Conservation (phyloP, 1,140 invertebrate species). For the Sweltsa coloradensis region DNA sequence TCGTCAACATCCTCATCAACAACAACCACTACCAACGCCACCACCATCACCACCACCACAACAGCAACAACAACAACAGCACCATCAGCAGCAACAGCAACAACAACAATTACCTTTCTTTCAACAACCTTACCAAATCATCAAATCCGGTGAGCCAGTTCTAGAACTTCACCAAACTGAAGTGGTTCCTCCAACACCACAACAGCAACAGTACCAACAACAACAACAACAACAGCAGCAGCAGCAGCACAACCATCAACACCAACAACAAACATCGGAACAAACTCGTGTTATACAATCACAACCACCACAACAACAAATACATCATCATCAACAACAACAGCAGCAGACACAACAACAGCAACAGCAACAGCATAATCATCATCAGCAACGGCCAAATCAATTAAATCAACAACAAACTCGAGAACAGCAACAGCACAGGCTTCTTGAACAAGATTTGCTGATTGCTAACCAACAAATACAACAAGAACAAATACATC, state of each 20-base stretch:
- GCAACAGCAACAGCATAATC: constrained; percentile 29
- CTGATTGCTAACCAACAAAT: constrained; percentile 25
- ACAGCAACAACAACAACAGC: constrained; percentile 23
- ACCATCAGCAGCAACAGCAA: constrained; percentile 11
- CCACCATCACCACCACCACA: constrained; percentile 4
- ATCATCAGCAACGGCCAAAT: constrained; percentile 31
- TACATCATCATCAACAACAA: constrained; percentile 4
- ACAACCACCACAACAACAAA: constrained; percentile 10
- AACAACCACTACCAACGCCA: constrained; percentile 18
- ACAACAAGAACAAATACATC: constrained; percentile 14
- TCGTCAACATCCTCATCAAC: constrained; percentile 10
- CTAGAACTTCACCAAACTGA: constrained; percentile 19
- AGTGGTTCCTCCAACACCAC: constrained; percentile 1
- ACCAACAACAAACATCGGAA: neutral
- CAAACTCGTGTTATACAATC: constrained; percentile 1
- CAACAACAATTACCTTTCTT: constrained; percentile 19
- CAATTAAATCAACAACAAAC: constrained; percentile 28
- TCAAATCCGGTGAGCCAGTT: no score
- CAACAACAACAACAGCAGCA: constrained; percentile 4
- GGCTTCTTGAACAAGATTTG: constrained; percentile 19
- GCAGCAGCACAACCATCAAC: neutral
- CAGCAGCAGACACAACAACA: constrained; percentile 16
- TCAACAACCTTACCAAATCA: constrained; percentile 22
- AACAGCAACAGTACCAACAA: constrained; percentile 5
- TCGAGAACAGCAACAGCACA: constrained; percentile 30